These are phyloP conservation scores for Drosophila phalerata DNA, from an alignment of 2,888 invertebrate genomes.

Conservation along the genomic window DNA sequence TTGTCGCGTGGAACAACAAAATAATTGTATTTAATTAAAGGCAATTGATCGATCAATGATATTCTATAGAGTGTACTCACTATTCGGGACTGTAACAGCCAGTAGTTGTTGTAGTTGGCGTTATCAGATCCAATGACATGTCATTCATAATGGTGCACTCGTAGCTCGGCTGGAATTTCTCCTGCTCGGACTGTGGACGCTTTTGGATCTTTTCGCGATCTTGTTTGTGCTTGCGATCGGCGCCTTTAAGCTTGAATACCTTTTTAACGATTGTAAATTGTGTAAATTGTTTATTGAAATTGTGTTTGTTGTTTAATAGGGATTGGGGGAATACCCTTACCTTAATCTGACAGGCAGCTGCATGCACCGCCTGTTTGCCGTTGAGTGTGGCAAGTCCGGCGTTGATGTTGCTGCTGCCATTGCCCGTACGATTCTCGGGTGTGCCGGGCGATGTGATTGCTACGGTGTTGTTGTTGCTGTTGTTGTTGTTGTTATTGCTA, in stretches of 20 bases:
- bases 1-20: conserved; percentile 25
- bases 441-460: conserved; percentile 27
- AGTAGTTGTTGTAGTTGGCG: conserved; percentile 67
- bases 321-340: conserved; percentile 85
- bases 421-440: conserved; percentile 65
- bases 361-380: conserved; percentile 90
- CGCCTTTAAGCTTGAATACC: conserved; percentile 96
- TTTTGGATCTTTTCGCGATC: conserved; percentile 97
- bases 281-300: neutral
- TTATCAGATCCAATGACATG: conserved; percentile 87
- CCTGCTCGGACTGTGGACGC: conserved; percentile 92
- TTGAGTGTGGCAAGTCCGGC: conserved; percentile 69
- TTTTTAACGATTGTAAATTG: conserved; percentile 74
- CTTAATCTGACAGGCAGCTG: conserved; percentile 98
- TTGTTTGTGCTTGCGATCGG: conserved; percentile 98
- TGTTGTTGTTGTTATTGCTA: conserved; percentile 50
- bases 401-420: conserved; percentile 36
- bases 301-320: too few species aligned
- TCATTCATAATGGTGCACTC: conserved; percentile 97
- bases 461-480: conserved; percentile 27
- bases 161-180: conserved; percentile 97
- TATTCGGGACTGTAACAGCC: conserved; percentile 85
- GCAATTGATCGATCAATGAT: conserved; percentile 32
- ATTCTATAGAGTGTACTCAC: conserved; percentile 75
- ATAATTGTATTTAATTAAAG: conserved; percentile 41